Conservation (phyloP, 2,113 vertebrate species). For the Callipepla californica region DNA sequence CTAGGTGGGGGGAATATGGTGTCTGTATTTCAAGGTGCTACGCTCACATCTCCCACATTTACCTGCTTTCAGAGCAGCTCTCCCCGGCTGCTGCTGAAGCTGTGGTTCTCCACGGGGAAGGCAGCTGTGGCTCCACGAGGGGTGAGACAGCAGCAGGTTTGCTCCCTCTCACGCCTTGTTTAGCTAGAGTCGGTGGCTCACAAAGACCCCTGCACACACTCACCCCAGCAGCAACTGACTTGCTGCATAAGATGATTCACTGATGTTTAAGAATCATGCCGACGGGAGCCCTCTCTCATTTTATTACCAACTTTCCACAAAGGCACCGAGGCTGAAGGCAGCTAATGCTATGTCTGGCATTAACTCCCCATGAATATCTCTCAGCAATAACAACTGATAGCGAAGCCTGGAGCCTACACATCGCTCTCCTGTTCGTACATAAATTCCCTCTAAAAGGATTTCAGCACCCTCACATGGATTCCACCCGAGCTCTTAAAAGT, state of each 20-base stretch:
- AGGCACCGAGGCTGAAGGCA: slow-evolving; percentile 30
- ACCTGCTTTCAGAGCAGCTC: background rate
- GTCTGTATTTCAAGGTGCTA: background rate
- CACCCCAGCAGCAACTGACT: background rate
- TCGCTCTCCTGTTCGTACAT: slow-evolving; percentile 66
- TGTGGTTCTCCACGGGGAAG: background rate
- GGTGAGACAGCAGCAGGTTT: background rate
- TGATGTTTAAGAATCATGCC: slow-evolving; percentile 61
- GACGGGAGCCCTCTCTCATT: slow-evolving; percentile 44
- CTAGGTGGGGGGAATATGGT: background rate
- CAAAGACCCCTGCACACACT: slow-evolving; percentile 39
- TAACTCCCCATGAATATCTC: slow-evolving; percentile 43
- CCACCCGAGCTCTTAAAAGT: slow-evolving; percentile 48
- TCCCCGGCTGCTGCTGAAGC: background rate
- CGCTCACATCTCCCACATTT: background rate
- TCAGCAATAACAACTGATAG: slow-evolving; percentile 71
- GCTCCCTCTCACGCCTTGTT: slow-evolving; percentile 10
- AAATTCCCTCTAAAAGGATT: slow-evolving; percentile 67
- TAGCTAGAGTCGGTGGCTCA: background rate
- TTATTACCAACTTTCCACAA: slow-evolving; percentile 62
- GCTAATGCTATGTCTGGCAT: slow-evolving; percentile 67
- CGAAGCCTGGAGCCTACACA: slow-evolving; percentile 55
- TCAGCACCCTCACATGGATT: slow-evolving; percentile 16
- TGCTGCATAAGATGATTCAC: slow-evolving; percentile 51
- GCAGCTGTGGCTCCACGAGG: background rate